Evolutionary conservation across 2,888 invertebrate genomes (phyloP), one percentile per base, ranked within the genome.

Genomic region (Lepidocyrtinus sp.): DNA sequence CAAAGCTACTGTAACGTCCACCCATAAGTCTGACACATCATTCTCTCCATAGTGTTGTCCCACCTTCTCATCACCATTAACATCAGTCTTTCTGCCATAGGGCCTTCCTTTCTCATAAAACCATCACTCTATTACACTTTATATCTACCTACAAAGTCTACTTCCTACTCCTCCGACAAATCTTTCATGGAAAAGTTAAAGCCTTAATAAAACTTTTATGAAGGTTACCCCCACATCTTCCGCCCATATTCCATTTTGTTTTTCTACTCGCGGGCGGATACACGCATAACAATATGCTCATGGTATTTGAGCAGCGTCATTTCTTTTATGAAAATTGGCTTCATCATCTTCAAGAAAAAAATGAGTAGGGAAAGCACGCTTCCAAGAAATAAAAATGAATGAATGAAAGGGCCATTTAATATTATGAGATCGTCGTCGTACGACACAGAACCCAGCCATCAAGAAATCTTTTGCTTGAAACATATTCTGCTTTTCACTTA

Each of bases 151-250:
- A n/a, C n/a, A n/a, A n/a, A n/a, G 1, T 70, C 15, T 46, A 50
- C 64, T 64, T 36, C 36, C 36, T 36, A 36, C 36, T 36, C 5
- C 36, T 36, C 12, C 12, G 36, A 36, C 36, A 5, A 36, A 7
- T 7, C 12, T 36, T 36, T 36, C 12, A 36, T 12, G 36, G 12
- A 36, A 21, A 63, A 75, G 68, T 69, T 68, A 76, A 63, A 70
- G 64, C 76, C 70, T 22, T 70, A 76, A 70, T 70, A 76, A 70
- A 76, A 70, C 64, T 76, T 76, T 76, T 70, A 76, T 76, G 76
- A 64, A 76, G 36, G 3, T 70, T 36, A 17, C 36, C 22, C 50
- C 50, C 24, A 22, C 27, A 12, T 55, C 69, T 69, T 24, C 2
- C 46, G 46, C 19, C 7, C 17, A 17, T 27, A 63, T 65, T 21